phyloP scores from a whole-genome alignment of 1,140 invertebrate species.

The Aradophagus sp. region DNA sequence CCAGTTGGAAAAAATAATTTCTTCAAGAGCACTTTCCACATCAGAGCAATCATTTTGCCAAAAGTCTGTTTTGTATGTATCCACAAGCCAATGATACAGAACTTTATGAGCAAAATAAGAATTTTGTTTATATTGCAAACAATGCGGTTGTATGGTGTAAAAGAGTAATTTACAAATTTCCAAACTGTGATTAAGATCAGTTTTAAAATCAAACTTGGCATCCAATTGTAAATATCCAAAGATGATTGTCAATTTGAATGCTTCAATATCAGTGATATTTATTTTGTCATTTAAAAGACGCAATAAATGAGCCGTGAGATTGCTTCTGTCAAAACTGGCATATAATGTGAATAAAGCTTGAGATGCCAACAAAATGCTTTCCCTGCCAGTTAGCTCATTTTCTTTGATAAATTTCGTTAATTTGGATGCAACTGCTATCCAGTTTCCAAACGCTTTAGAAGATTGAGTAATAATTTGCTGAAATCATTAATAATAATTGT shows the following conservation, averaged over 20 bases:
- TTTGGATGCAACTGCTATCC: conserved; percentile 13
- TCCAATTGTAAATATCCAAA: conserved; percentile 64
- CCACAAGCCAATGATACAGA: conserved; percentile 62
- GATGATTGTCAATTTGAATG: conserved; percentile 60
- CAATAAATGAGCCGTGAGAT: conserved; percentile 17
- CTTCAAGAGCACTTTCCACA: conserved; percentile 60
- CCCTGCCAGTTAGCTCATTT: conserved; percentile 38
- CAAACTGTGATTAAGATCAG: conserved; percentile 14
- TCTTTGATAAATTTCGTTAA: conserved; percentile 22
- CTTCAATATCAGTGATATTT: no score
- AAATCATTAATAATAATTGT: conserved; percentile 6
- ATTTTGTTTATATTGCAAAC: conserved; percentile 62
- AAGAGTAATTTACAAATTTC: conserved; percentile 54
- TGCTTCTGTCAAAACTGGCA: conserved; percentile 12
- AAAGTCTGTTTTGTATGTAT: conserved; percentile 48
- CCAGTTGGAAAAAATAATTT: conserved; percentile 68
- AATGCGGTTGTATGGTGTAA: conserved; percentile 57
- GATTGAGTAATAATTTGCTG: conserved; percentile 14
- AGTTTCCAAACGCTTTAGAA: conserved; percentile 2
- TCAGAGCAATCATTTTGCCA: conserved; percentile 47
- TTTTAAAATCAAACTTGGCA: conserved; percentile 2
- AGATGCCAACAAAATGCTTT: conserved; percentile 17
- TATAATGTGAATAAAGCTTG: conserved; percentile 32
- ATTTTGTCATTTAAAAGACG: conserved; percentile 28
- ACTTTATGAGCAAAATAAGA: conserved; percentile 67